A percentile compares a stretch with the other conserved stretches of the same genome.
phyloP scores from a whole-genome alignment of 2,797 vertebrate genomes.

The Muscicapa comitata region DNA sequence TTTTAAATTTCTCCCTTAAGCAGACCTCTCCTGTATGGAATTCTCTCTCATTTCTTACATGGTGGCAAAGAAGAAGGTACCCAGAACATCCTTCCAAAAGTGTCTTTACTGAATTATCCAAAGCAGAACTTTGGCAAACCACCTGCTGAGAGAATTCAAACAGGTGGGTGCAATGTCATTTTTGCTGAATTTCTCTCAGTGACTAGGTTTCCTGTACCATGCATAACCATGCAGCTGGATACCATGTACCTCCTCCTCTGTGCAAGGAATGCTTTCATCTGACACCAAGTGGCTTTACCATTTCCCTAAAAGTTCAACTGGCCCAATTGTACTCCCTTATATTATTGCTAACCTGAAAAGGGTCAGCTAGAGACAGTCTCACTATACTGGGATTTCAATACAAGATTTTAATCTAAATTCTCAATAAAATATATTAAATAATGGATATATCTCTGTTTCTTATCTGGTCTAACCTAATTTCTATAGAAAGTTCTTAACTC shows the following conservation, averaged over 20 bases:
- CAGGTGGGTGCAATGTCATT: slow-evolving; percentile 19
- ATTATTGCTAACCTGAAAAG: neutral
- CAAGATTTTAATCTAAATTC: neutral
- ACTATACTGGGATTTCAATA: neutral
- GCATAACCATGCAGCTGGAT: neutral
- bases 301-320: neutral
- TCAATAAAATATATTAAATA: neutral
- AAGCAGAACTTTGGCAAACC: slow-evolving; percentile 18
- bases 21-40: slow-evolving; percentile 92
- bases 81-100: slow-evolving; percentile 71
- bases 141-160: slow-evolving; percentile 12
- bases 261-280: neutral
- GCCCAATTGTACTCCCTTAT: neutral
- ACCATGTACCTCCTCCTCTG: neutral
- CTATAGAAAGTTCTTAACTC: neutral
- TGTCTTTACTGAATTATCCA: slow-evolving; percentile 40
- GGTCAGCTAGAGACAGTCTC: neutral
- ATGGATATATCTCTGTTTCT: neutral
- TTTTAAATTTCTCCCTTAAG: slow-evolving; percentile 28
- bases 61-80: slow-evolving; percentile 68
- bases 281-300: neutral
- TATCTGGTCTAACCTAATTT: neutral
- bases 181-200: neutral
- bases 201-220: neutral
- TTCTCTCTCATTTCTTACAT: slow-evolving; percentile 86